A percentile compares a stretch with the other conserved stretches of the same genome.
These are phyloP conservation scores for Belgica antarctica DNA, from an alignment of 2,888 invertebrate genomes.

Conservation along the genomic window DNA sequence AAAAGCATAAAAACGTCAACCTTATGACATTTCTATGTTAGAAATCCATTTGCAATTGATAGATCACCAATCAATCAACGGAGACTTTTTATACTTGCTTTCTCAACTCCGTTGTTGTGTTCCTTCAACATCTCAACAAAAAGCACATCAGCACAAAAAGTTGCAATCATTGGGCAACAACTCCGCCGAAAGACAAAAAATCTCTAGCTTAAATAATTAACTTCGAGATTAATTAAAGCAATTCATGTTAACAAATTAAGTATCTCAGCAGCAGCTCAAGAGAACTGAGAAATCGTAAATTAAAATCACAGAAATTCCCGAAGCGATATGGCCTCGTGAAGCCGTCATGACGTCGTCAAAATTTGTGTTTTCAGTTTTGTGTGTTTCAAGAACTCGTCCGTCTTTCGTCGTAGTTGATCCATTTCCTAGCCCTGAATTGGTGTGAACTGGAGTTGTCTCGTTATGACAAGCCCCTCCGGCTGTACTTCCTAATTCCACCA, in stretches of 20 bases:
- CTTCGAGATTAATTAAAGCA: slow-evolving; percentile 33
- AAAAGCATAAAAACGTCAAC: slow-evolving; percentile 37
- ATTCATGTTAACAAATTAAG: slow-evolving; percentile 29
- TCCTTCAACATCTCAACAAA: slow-evolving; percentile 10
- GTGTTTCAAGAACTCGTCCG: slow-evolving; percentile 11
- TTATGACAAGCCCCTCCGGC: too few species aligned
- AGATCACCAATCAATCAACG: slow-evolving; percentile 37
- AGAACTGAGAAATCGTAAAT: slow-evolving; percentile 28
- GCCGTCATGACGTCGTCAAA: slow-evolving; percentile 38
- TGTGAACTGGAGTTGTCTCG: too few species aligned
- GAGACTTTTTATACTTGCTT: slow-evolving; percentile 4
- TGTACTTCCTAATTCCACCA: too few species aligned
- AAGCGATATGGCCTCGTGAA: slow-evolving; percentile 32
- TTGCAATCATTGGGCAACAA: slow-evolving; percentile 24
- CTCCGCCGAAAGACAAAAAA: not conserved
- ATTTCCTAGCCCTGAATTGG: not conserved
- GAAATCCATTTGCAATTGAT: slow-evolving; percentile 41
- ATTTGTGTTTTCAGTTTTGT: not conserved
- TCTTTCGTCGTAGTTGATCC: not conserved
- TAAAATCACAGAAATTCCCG: slow-evolving; percentile 35
- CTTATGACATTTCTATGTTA: slow-evolving; percentile 35
- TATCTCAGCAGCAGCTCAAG: too few species aligned
- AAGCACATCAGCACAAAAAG: not conserved
- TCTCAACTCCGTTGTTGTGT: not conserved
- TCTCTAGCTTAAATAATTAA: slow-evolving; percentile 25